These are phyloP conservation scores for Caenorhabditis tropicalis DNA, from an alignment of 1,140 invertebrate genomes.

Conservation along the genomic window DNA sequence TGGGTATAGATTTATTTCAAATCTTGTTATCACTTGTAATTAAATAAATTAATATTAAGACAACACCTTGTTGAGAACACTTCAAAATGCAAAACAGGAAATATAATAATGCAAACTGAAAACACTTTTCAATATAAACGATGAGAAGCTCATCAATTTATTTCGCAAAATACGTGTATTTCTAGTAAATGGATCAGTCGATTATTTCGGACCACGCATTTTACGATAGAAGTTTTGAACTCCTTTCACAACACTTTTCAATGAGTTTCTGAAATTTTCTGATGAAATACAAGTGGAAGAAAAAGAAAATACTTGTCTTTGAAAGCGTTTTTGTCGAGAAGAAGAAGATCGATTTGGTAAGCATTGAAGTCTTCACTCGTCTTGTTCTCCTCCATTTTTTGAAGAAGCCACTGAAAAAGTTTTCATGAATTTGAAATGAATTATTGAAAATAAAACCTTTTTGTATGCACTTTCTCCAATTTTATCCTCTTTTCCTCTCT, in stretches of 20 bases:
- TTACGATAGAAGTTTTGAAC: slow-evolving; percentile 14
- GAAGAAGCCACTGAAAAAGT: neutral
- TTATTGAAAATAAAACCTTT: neutral
- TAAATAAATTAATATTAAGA: too few species aligned
- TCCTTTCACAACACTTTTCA: slow-evolving; percentile 11
- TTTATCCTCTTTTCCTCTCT: neutral
- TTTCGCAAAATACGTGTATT: neutral
- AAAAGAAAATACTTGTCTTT: neutral
- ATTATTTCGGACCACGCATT: neutral
- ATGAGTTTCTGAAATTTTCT: neutral
- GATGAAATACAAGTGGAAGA: neutral
- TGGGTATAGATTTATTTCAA: neutral
- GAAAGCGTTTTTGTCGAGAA: neutral
- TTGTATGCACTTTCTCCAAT: neutral
- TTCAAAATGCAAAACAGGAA: too few species aligned
- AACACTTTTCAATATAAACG: neutral
- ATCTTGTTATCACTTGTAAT: neutral
- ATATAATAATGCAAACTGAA: too few species aligned
- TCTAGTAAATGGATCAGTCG: neutral
- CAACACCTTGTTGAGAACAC: too few species aligned
- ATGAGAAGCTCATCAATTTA: neutral
- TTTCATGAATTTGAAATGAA: neutral
- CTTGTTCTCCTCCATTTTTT: neutral
- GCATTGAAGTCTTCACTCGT: neutral
- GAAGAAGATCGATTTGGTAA: neutral